These are phyloP conservation scores for Forbesichthys agassizii DNA, from an alignment of 2,113 vertebrate genomes.

Conservation along the genomic window DNA sequence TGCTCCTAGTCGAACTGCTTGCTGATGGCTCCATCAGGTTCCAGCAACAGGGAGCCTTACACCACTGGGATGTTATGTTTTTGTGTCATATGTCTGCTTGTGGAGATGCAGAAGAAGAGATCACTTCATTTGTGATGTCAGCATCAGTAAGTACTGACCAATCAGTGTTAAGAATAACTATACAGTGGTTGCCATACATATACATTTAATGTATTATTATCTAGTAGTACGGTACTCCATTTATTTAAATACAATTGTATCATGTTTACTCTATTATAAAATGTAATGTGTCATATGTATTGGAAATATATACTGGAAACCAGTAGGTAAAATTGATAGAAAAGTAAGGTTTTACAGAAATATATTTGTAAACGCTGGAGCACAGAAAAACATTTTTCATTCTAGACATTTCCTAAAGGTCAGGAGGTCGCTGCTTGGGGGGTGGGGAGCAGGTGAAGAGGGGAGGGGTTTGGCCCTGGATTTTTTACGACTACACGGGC, in stretches of 20 bases:
- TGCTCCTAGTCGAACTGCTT: slow-evolving; percentile 58
- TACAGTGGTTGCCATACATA: no score
- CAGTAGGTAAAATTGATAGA: no score
- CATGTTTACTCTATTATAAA: no score
- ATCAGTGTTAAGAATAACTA: no score
- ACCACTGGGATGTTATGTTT: slow-evolving; percentile 12
- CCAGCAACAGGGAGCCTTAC: slow-evolving; percentile 61
- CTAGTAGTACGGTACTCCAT: not conserved
- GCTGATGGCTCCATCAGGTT: slow-evolving; percentile 72
- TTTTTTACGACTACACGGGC: slow-evolving; percentile 74
- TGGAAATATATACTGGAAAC: no score
- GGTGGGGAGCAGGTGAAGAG: slow-evolving; percentile 19
- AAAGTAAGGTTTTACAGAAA: no score
- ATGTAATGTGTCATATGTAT: no score
- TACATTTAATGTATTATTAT: slow-evolving; percentile 10
- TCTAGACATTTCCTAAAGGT: slow-evolving; percentile 76
- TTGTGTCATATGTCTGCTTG: slow-evolving; percentile 2
- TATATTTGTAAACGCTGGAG: slow-evolving; percentile 36
- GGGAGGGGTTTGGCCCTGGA: slow-evolving; percentile 8
- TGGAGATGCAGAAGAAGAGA: slow-evolving; percentile 2
- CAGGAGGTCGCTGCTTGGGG: slow-evolving; percentile 76
- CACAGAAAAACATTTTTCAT: slow-evolving; percentile 49
- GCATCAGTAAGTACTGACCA: not conserved
- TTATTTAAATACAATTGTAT: no score
- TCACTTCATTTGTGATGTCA: slow-evolving; percentile 29